Evolutionary conservation across 2,113 vertebrate genomes (phyloP).

Genomic region (Rutilus rutilus): DNA sequence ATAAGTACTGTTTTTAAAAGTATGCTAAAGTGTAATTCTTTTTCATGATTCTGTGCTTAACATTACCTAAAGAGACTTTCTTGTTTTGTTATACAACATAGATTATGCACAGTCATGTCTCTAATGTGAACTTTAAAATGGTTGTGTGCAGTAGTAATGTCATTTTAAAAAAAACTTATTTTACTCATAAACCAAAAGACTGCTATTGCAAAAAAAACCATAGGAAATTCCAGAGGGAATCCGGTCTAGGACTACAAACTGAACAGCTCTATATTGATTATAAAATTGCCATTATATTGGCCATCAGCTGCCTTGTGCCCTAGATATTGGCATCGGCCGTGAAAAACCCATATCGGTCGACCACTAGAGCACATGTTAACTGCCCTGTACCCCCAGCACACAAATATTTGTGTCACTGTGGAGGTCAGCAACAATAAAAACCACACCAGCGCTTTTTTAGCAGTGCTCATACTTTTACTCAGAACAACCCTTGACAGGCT

Average conservation of each 20-base stretch:
- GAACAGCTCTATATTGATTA: conserved; percentile 4
- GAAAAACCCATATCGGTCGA: not conserved
- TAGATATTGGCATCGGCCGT: not conserved
- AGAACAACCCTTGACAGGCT: not conserved
- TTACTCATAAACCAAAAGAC: not conserved
- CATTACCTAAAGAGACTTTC: not conserved
- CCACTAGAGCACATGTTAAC: not conserved
- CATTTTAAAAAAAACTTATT: no score
- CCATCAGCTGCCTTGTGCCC: not conserved
- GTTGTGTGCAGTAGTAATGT: no score
- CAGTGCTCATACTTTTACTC: not conserved
- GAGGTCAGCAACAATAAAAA: conserved; percentile 29
- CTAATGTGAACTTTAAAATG: not conserved
- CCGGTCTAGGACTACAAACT: not conserved
- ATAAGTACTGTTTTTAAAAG: not conserved
- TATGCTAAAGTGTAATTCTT: not conserved
- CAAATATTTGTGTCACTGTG: not conserved
- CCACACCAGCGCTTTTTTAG: conserved; percentile 13
- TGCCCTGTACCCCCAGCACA: conserved; percentile 24
- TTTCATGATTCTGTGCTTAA: not conserved
- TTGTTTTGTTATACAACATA: not conserved
- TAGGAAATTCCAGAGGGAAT: not conserved
- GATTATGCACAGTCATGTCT: not conserved
- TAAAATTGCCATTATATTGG: not conserved
- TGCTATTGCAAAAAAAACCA: no score